A percentile compares a stretch with the other conserved stretches of the same genome.
These are phyloP conservation scores for Macropis europaea DNA, from an alignment of 2,888 invertebrate genomes.

Conservation along the genomic window DNA sequence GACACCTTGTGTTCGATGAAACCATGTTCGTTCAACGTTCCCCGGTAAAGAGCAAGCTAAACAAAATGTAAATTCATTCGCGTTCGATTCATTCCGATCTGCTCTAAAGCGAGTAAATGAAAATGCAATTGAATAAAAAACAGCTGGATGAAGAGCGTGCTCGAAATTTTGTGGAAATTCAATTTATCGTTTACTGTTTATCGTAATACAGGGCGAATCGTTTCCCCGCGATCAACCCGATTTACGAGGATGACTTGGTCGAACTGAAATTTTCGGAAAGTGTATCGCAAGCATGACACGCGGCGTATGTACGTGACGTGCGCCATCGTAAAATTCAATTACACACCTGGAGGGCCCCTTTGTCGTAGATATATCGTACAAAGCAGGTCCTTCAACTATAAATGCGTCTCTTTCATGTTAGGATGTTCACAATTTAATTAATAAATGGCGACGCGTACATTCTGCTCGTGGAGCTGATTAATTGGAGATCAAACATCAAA, in stretches of 20 bases:
- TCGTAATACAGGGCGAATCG: not conserved
- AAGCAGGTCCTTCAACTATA: too few species aligned
- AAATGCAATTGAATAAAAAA: not conserved
- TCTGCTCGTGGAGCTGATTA: not conserved
- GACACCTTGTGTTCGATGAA: conserved; percentile 11
- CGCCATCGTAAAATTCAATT: too few species aligned
- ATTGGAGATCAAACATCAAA: too few species aligned
- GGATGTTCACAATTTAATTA: conserved; percentile 5
- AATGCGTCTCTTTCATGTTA: too few species aligned
- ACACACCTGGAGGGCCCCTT: too few species aligned
- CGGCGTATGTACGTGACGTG: too few species aligned
- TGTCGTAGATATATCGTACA: too few species aligned
- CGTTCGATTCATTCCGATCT: not conserved
- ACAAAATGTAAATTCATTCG: not conserved
- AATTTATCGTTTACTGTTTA: conserved; percentile 23
- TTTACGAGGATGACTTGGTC: not conserved
- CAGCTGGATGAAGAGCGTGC: too few species aligned
- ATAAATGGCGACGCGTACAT: too few species aligned
- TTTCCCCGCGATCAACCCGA: not conserved
- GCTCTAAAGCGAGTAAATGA: not conserved
- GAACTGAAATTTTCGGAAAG: not conserved
- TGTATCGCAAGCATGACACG: too few species aligned
- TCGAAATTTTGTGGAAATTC: too few species aligned
- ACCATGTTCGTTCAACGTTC: not conserved
- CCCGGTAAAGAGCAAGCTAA: not conserved